These are phyloP conservation scores for Bombus soroeensis DNA, from an alignment of 1,140 invertebrate genomes.

Conservation along the genomic window DNA sequence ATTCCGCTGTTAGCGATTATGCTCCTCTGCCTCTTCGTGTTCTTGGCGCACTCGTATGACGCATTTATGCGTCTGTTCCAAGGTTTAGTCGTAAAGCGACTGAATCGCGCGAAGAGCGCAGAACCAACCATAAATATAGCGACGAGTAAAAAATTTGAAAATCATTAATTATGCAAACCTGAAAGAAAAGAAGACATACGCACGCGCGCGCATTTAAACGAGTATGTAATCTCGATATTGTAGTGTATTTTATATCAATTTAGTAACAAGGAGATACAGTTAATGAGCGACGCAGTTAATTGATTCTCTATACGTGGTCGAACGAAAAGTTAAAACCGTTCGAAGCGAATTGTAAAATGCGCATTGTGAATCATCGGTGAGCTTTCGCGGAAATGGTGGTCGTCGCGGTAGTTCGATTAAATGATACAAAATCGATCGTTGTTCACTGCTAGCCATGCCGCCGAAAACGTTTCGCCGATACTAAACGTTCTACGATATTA, in stretches of 20 bases:
- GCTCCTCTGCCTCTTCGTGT: background rate
- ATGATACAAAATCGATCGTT: background rate
- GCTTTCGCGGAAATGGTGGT: background rate
- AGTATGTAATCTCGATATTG: too few relatives aligned
- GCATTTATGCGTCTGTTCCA: background rate
- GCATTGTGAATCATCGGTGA: background rate
- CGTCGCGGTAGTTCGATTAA: background rate
- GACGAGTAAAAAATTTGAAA: too few relatives aligned
- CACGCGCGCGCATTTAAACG: too few relatives aligned
- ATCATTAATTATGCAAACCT: too few relatives aligned
- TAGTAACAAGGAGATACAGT: too few relatives aligned
- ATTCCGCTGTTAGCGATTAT: slow-evolving; percentile 38
- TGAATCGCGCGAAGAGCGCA: too few relatives aligned
- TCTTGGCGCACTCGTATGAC: background rate
- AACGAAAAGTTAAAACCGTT: background rate
- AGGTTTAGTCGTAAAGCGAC: background rate
- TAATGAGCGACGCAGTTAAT: background rate
- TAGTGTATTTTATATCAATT: too few relatives aligned
- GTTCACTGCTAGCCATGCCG: background rate
- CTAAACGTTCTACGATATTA: background rate
- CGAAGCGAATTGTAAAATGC: background rate
- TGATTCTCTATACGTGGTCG: background rate
- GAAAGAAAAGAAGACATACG: too few relatives aligned
- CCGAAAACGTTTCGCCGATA: background rate
- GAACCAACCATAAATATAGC: too few relatives aligned